phyloP scores from a whole-genome alignment of 1,140 invertebrate species.

The Heliothis subflexa region DNA sequence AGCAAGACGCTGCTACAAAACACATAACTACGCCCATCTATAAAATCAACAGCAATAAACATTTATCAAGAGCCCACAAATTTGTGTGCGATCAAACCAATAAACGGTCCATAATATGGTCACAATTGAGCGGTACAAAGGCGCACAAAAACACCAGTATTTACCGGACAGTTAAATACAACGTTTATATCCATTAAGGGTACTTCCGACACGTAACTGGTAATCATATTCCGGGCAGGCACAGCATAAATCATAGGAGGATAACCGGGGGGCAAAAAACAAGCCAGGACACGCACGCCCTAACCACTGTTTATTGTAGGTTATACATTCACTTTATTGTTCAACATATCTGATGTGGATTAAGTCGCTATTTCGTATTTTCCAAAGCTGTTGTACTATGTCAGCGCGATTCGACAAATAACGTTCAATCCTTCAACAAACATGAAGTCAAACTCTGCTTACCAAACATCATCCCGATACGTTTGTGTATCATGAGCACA shows the following conservation, averaged over 20 bases:
- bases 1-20: slow-evolving; percentile 26
- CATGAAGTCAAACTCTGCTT: not conserved
- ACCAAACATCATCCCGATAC: no score
- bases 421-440: not conserved
- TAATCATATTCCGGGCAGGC: slow-evolving; percentile 83
- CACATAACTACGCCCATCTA: slow-evolving; percentile 20
- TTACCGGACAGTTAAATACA: slow-evolving; percentile 74
- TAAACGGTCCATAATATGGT: slow-evolving; percentile 47
- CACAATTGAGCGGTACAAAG: slow-evolving; percentile 56
- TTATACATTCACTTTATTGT: slow-evolving; percentile 61
- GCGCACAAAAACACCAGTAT: slow-evolving; percentile 56
- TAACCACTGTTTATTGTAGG: slow-evolving; percentile 75
- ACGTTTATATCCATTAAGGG: slow-evolving; percentile 83
- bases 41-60: slow-evolving; percentile 27
- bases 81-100: slow-evolving; percentile 50
- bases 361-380: slow-evolving; percentile 40
- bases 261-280: slow-evolving; percentile 78
- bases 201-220: slow-evolving; percentile 77
- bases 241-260: slow-evolving; percentile 80
- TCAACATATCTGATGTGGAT: slow-evolving; percentile 51
- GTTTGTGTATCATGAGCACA: no score
- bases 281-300: slow-evolving; percentile 61
- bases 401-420: slow-evolving; percentile 10
- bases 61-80: slow-evolving; percentile 41
- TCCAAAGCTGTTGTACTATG: slow-evolving; percentile 22